A percentile compares a stretch with the other conserved stretches of the same genome.
phyloP scores from a whole-genome alignment of 2,888 invertebrate species.

The Fissipunctia ypsillon region DNA sequence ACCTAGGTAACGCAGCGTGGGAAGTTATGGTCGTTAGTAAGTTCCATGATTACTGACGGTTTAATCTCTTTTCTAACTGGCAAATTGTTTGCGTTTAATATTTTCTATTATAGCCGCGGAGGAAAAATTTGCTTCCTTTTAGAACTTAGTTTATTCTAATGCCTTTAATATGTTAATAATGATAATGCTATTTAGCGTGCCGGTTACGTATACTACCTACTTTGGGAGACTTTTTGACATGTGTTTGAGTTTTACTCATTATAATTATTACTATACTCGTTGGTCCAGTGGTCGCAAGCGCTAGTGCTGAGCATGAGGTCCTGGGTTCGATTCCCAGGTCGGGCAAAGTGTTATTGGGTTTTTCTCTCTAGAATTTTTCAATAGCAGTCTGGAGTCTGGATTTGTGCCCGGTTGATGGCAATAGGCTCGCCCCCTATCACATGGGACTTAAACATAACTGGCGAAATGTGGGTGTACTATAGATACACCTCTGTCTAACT shows the following conservation, averaged over 20 bases:
- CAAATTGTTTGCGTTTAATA: conserved; percentile 41
- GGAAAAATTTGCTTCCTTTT: background rate
- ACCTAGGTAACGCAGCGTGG: conserved; percentile 32
- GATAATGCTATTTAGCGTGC: background rate
- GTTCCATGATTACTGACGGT: conserved; percentile 39
- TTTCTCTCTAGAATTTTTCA: no score
- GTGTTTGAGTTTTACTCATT: background rate
- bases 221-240: background rate
- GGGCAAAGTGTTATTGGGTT: no score
- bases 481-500: no score
- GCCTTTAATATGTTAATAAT: background rate
- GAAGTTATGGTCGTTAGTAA: conserved; percentile 41
- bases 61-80: conserved; percentile 46
- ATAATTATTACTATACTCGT: no score
- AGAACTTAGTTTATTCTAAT: background rate
- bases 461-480: no score
- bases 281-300: no score
- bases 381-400: no score
- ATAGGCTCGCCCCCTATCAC: no score
- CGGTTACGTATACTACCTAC: background rate
- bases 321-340: no score
- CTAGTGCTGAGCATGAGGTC: no score
- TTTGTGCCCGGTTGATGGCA: no score
- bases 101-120: background rate
- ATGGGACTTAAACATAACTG: no score